Evolutionary conservation across 2,797 vertebrate species (phyloP).

Genomic region (Tauraco hartlaubi): DNA sequence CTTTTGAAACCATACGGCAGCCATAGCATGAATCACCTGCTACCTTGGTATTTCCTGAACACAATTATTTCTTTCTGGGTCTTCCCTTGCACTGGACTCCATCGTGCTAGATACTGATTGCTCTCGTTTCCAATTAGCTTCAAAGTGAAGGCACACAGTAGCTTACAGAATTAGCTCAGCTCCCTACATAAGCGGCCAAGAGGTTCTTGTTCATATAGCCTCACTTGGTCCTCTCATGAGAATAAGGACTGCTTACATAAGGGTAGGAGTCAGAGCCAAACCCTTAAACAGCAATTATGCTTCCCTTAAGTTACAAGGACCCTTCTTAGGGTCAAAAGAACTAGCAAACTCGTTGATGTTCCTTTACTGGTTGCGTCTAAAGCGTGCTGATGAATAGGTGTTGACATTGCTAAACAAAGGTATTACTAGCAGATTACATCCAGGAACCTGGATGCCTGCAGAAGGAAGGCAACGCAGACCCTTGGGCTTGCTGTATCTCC

Average conservation of each 20-base stretch:
- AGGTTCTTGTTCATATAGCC: background rate
- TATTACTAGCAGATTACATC: conserved; percentile 86
- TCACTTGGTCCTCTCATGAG: background rate
- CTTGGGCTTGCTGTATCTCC: conserved; percentile 78
- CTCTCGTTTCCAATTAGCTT: background rate
- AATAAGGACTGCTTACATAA: background rate
- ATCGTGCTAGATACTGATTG: background rate
- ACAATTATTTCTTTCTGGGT: background rate
- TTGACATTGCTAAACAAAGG: conserved; percentile 86
- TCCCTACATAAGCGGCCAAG: background rate
- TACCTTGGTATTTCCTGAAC: background rate
- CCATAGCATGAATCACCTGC: background rate
- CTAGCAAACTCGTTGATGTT: conserved; percentile 4
- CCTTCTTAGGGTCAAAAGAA: background rate
- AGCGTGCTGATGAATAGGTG: conserved; percentile 77
- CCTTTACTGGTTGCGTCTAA: conserved; percentile 10
- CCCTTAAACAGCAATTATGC: background rate
- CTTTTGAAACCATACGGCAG: background rate
- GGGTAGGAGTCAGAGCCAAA: background rate
- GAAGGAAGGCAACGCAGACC: conserved; percentile 80
- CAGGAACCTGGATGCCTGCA: conserved; percentile 72
- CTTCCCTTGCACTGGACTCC: background rate
- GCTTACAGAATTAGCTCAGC: background rate
- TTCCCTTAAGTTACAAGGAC: background rate
- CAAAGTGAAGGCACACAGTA: background rate